phyloP scores from a whole-genome alignment of 2,113 vertebrate species.

The Reinhardtius hippoglossoides region DNA sequence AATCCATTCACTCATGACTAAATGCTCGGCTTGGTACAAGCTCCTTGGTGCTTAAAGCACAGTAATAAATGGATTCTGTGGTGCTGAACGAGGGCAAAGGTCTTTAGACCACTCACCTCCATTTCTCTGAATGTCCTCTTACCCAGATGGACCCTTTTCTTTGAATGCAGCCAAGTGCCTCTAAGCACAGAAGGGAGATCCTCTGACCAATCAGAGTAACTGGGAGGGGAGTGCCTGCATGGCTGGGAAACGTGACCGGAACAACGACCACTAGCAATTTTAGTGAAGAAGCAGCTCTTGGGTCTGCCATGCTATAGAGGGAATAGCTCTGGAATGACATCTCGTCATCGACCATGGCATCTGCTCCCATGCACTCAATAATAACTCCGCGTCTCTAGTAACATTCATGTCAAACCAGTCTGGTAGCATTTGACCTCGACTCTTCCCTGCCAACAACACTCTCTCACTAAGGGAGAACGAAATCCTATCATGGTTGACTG shows the following conservation, averaged over 20 bases:
- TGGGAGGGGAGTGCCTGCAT: constrained; percentile 49
- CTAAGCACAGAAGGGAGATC: not conserved
- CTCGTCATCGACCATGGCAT: not conserved
- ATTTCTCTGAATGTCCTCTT: not conserved
- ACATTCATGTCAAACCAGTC: too few species aligned
- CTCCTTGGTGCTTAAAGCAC: not conserved
- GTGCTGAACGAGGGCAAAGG: not conserved
- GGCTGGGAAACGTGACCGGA: constrained; percentile 68
- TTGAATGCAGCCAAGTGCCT: constrained; percentile 10
- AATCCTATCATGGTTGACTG: not conserved
- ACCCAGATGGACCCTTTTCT: not conserved
- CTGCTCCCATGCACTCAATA: not conserved
- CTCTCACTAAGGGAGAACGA: not conserved
- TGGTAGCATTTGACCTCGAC: not conserved
- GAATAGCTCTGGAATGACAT: not conserved
- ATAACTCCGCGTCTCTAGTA: not conserved
- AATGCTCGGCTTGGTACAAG: not conserved
- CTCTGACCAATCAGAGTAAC: constrained; percentile 65
- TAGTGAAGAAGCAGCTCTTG: not conserved
- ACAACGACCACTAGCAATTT: not conserved
- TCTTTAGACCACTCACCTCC: not conserved
- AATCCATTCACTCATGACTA: not conserved
- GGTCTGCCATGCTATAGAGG: not conserved
- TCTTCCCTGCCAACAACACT: not conserved
- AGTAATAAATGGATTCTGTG: not conserved